phyloP scores from a whole-genome alignment of 1,140 invertebrate genomes.

The Drosophila murphyi region DNA sequence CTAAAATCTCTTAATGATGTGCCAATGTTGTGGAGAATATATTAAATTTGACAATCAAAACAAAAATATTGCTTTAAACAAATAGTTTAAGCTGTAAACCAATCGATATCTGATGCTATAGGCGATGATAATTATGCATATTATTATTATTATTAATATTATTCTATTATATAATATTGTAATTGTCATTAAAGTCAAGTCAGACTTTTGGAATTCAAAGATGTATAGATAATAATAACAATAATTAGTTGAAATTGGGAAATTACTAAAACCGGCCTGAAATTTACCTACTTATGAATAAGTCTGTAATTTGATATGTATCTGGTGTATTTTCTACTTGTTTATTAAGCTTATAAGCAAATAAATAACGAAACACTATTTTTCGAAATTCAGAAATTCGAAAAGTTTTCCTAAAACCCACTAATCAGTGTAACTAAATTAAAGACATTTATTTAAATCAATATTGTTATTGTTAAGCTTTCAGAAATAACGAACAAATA shows the following conservation, averaged over 20 bases:
- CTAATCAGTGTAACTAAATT: neutral
- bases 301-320: constrained; percentile 14
- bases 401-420: constrained; percentile 2
- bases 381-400: neutral
- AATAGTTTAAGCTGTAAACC: constrained; percentile 30
- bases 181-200: neutral
- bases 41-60: constrained; percentile 57
- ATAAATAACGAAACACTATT: neutral
- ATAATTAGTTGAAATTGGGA: neutral
- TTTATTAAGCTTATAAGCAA: neutral
- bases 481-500: constrained; percentile 26
- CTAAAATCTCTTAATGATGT: constrained; percentile 71
- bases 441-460: constrained; percentile 54
- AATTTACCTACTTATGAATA: constrained; percentile 8
- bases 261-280: neutral
- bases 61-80: constrained; percentile 55
- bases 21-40: constrained; percentile 53
- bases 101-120: neutral
- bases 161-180: neutral
- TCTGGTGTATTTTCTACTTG: constrained; percentile 1
- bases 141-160: neutral
- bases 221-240: neutral
- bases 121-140: constrained; percentile 15
- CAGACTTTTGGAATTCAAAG: neutral
- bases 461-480: constrained; percentile 40